Percentiles rank a stretch among this genome's conserved stretches.
These are phyloP conservation scores for Bambusicola thoracicus DNA, from an alignment of 2,113 vertebrate genomes.

Conservation along the genomic window DNA sequence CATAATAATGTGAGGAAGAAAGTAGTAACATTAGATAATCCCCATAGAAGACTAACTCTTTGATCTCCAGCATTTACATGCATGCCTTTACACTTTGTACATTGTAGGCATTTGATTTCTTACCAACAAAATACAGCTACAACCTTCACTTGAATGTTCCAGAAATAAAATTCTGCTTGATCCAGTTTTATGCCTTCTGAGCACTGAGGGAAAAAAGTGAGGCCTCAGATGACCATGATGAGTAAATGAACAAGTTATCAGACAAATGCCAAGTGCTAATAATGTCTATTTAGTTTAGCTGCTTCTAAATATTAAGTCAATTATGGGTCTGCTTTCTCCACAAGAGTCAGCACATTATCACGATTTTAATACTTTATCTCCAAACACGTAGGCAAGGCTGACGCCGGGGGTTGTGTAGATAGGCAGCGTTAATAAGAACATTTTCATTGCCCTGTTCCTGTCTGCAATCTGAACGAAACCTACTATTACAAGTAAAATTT, in stretches of 20 bases:
- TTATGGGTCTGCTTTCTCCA: not conserved
- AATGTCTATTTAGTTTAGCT: conserved; percentile 39
- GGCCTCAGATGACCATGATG: conserved; percentile 37
- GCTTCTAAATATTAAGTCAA: conserved; percentile 48
- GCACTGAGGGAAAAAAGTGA: not conserved
- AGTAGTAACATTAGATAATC: conserved; percentile 63
- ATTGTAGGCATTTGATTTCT: conserved; percentile 56
- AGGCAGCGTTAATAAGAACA: not conserved
- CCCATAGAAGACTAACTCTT: conserved; percentile 66
- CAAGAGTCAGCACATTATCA: not conserved
- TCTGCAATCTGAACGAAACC: not conserved
- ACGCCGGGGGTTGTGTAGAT: not conserved
- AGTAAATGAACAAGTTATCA: conserved; percentile 53
- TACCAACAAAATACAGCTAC: conserved; percentile 53
- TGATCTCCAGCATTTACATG: conserved; percentile 67
- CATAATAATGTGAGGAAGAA: conserved; percentile 52
- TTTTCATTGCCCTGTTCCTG: not conserved
- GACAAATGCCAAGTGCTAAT: conserved; percentile 40
- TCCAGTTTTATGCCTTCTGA: conserved; percentile 36
- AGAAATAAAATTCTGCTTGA: conserved; percentile 63
- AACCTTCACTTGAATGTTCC: conserved; percentile 35
- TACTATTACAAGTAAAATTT: conserved; percentile 8
- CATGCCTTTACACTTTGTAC: conserved; percentile 48
- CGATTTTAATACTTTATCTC: not conserved
- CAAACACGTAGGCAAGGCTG: not conserved